Evolutionary conservation across 2,797 vertebrate species (phyloP), one percentile per base, ranked within the genome.

Genomic region (Diceros bicornis): DNA sequence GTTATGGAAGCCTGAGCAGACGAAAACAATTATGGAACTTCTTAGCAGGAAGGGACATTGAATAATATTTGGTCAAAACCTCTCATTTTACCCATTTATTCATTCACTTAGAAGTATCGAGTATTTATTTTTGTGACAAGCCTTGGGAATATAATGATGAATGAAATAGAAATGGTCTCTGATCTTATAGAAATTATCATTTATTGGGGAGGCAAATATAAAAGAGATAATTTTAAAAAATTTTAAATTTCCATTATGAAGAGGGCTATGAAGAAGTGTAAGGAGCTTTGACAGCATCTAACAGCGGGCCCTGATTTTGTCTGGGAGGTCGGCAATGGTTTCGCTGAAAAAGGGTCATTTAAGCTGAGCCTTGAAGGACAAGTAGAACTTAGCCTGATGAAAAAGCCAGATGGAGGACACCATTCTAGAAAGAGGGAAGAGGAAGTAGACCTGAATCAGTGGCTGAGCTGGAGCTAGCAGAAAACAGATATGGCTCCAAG

Each of bases 101-200:
- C 85, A 41, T 86, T 75, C 78, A 66, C 71, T 96, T 91, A 89
- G 79, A 75, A 85, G 50, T 91, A 64, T 69, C 1, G 14, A 85
- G 2, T 88, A 71, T 78, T n/a, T 96, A 16, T 61, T 94, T 95
- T 87, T 95, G 55, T 92, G 90, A 37, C 55, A 91, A 59, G 72
- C n/a, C 74, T 84, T 95, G 41, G 50, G 57, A 94, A 90, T 90
- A 74, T 32, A 92, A 14, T 89, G 78, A 72, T 81, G 34, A 14
- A 12, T 88, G 90, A 96, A 94, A 83, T 72, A 88, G 32, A 84
- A 81, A 59, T 85, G 55, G 81, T 59, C 41, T 82, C 86, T 92
- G 71, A 87, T 77, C 66, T 88, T 92, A 90, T 6, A 92, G 62
- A 87, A 71, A 71, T 64, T 23, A 34, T 79, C 32, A 69, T 16